Percentiles rank a stretch among this genome's conserved stretches.
Evolutionary conservation across 2,113 vertebrate species (phyloP).

Genomic region (Gnathonemus echidnorhynchus): DNA sequence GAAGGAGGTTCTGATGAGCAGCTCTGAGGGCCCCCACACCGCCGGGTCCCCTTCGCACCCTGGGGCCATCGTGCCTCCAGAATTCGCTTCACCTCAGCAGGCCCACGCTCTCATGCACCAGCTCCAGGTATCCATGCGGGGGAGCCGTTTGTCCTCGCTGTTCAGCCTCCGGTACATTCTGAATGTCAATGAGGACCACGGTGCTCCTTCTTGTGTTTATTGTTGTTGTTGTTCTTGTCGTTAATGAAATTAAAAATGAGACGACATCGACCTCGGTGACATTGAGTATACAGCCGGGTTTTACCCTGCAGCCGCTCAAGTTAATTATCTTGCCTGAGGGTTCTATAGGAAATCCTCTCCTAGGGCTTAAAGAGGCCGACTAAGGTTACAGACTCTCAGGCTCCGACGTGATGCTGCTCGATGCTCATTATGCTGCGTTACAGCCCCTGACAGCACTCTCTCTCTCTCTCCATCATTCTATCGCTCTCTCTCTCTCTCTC

Average conservation of each 20-base stretch:
- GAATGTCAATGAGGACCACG: not conserved
- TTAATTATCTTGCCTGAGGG: not conserved
- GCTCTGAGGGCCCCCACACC: slow-evolving; percentile 32
- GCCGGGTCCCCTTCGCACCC: slow-evolving; percentile 9
- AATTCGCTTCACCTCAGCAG: slow-evolving; percentile 62
- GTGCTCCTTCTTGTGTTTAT: not conserved
- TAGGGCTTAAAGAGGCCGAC: not conserved
- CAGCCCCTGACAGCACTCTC: not conserved
- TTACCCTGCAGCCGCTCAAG: not conserved
- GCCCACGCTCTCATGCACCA: slow-evolving; percentile 76
- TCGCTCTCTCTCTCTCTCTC: not conserved
- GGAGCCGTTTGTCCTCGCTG: not conserved
- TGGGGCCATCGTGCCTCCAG: slow-evolving; percentile 50
- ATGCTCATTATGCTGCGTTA: not conserved
- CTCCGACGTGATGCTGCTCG: not conserved
- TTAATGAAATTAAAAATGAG: not conserved
- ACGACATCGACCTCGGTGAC: not conserved
- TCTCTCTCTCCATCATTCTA: not conserved
- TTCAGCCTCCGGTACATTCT: not conserved
- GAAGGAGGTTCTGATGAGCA: slow-evolving; percentile 71
- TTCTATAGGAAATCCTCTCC: not conserved
- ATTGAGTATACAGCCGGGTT: not conserved
- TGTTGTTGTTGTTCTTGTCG: not conserved
- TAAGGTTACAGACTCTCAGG: not conserved
- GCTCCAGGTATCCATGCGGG: slow-evolving; percentile 69